Conservation (phyloP, 2,113 vertebrate species). For the Colius striatus region DNA sequence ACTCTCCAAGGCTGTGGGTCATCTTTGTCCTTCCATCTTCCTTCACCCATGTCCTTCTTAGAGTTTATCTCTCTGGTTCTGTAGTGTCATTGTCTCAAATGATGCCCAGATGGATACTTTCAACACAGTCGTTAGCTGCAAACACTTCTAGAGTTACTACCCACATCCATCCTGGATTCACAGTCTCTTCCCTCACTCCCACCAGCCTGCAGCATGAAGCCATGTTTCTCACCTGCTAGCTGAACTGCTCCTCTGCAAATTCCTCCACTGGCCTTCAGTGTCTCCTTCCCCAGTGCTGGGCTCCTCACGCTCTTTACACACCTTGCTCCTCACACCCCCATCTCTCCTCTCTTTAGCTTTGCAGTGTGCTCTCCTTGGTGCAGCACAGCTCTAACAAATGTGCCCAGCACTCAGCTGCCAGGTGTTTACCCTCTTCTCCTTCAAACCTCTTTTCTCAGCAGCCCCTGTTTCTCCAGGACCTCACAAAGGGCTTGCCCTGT, state of each 20-base stretch:
- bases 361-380: fast-evolving
- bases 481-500: not conserved
- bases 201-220: not conserved
- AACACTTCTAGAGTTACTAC: not conserved
- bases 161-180: not conserved
- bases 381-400: not conserved
- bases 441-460: not conserved
- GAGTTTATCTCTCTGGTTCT: not conserved
- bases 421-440: not conserved
- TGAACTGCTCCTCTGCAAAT: not conserved
- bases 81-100: not conserved
- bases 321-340: not conserved
- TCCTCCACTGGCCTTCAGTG: fast-evolving
- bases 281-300: not conserved
- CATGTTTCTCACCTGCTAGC: not conserved
- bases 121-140: not conserved
- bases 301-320: not conserved
- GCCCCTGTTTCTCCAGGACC: not conserved
- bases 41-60: not conserved
- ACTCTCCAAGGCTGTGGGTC: not conserved
- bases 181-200: not conserved
- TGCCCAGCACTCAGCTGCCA: not conserved
- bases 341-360: not conserved
- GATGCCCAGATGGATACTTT: not conserved
- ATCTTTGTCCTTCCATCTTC: not conserved